Evolutionary conservation across 2,888 invertebrate genomes (phyloP).

Genomic region (Epinotia nisella): DNA sequence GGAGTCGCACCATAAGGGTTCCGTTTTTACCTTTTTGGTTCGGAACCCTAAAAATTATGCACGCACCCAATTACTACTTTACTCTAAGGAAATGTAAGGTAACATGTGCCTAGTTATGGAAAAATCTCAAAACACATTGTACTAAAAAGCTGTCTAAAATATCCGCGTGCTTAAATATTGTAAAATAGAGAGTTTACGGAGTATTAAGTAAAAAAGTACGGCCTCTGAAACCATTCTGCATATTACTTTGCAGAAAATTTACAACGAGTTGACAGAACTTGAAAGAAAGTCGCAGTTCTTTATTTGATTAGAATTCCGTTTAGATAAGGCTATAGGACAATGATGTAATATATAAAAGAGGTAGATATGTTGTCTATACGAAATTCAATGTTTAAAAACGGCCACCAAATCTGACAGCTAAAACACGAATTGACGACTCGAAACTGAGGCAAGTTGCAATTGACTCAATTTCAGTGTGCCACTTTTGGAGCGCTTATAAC

Average conservation of each 20-base stretch:
- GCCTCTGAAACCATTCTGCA: neutral
- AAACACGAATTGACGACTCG: no score
- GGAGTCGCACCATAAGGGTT: no score
- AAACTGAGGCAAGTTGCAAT: no score
- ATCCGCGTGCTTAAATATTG: neutral
- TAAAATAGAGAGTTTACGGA: neutral
- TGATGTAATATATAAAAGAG: no score
- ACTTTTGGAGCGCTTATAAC: no score
- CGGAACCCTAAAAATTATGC: no score
- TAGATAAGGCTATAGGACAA: neutral
- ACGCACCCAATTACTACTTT: neutral
- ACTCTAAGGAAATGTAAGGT: neutral
- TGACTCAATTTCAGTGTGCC: no score
- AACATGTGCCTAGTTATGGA: neutral
- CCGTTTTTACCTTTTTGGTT: no score
- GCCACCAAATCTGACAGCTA: no score
- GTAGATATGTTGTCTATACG: no score
- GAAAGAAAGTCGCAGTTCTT: neutral
- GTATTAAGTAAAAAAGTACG: neutral
- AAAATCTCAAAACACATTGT: neutral
- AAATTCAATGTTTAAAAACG: no score
- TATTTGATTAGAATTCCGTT: neutral
- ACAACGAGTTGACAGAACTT: neutral
- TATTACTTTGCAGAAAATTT: neutral
- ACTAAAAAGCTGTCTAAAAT: neutral